Evolutionary conservation across 2,113 vertebrate genomes (phyloP).

Genomic region (Collichthys lucidus): DNA sequence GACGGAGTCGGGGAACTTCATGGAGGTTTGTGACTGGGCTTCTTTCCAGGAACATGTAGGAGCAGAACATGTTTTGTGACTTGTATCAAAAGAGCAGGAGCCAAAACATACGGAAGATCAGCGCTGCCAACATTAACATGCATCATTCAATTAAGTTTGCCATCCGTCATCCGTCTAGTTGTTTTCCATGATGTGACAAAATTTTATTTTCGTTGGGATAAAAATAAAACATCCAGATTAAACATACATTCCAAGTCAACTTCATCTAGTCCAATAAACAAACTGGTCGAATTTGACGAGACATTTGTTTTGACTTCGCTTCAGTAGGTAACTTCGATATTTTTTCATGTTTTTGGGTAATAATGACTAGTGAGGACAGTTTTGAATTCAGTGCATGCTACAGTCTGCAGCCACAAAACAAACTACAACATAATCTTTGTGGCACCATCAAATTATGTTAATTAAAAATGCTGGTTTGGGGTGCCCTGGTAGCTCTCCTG

Average conservation of each 20-base stretch:
- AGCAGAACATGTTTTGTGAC: background rate
- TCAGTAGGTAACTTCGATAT: no score
- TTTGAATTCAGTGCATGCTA: no score
- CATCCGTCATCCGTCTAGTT: no score
- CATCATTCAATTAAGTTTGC: background rate
- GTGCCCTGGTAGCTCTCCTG: no score
- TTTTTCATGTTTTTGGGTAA: no score
- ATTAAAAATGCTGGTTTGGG: no score
- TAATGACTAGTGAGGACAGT: no score
- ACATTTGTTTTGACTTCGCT: no score
- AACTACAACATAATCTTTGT: no score
- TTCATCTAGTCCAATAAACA: background rate
- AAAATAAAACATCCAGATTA: background rate
- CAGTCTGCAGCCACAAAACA: no score
- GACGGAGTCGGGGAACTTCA: background rate
- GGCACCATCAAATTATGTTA: no score
- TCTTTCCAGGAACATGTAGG: background rate
- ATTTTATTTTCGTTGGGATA: background rate
- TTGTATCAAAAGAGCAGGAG: background rate
- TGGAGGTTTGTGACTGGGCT: background rate
- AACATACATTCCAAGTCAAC: background rate
- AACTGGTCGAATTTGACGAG: no score
- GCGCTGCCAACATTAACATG: background rate
- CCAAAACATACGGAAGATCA: background rate
- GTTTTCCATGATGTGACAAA: background rate